Conservation (phyloP, 64 coral and sea anemone species). For the Pocillopora damicornis region DNA sequence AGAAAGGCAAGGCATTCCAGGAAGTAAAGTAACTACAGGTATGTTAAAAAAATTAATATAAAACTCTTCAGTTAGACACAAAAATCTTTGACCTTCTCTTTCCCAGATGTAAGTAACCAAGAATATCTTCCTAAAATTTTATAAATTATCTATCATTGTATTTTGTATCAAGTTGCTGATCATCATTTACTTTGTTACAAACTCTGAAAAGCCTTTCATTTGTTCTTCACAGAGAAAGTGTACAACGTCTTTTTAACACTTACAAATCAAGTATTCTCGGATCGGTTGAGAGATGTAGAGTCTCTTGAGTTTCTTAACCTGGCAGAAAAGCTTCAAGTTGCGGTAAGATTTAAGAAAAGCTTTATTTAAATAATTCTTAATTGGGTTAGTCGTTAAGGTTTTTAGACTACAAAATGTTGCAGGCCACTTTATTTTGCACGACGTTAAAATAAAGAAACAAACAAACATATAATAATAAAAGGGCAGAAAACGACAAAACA, state of each 20-base stretch:
- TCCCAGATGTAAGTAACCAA: too few species aligned
- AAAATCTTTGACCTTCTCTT: too few species aligned
- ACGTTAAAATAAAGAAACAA: too few species aligned
- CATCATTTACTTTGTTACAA: not conserved
- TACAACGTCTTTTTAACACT: conserved; percentile 74
- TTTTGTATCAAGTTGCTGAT: too few species aligned
- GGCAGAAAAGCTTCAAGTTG: conserved; percentile 86
- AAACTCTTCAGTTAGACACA: not conserved
- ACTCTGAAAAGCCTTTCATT: not conserved
- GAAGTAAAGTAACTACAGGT: not conserved
- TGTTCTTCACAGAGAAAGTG: conserved; percentile 42
- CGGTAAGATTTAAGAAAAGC: conserved; percentile 48
- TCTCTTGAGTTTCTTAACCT: conserved; percentile 97
- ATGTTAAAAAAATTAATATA: not conserved
- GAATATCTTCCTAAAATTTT: too few species aligned
- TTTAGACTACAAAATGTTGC: too few species aligned
- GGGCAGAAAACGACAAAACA: too few species aligned
- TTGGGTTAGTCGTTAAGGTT: not conserved
- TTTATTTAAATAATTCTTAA: not conserved
- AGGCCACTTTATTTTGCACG: too few species aligned
- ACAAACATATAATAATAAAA: too few species aligned
- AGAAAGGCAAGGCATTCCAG: conserved; percentile 35
- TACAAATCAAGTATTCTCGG: conserved; percentile 63
- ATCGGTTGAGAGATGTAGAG: conserved; percentile 67
- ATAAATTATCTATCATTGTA: too few species aligned